Percentiles rank a stretch among this genome's conserved stretches.
Evolutionary conservation across 2,797 vertebrate genomes (phyloP).

Genomic region (Mus caroli): DNA sequence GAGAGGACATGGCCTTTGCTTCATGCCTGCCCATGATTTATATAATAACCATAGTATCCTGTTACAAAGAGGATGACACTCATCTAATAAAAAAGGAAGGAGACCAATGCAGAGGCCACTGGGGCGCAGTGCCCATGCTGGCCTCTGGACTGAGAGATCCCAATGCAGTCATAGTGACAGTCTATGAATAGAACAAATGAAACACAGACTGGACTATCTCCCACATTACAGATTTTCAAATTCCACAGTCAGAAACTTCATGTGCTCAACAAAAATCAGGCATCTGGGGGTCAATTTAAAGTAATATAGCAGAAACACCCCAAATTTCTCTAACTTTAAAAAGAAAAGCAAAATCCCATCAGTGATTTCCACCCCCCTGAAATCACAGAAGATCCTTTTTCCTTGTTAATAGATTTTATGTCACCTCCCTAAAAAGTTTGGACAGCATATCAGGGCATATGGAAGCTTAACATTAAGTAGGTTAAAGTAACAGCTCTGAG

Average conservation of each 20-base stretch:
- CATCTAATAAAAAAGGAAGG: conserved; percentile 40
- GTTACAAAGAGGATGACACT: conserved; percentile 53
- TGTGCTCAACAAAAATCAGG: background rate
- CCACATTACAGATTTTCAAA: background rate
- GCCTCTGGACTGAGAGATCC: background rate
- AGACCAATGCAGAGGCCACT: conserved; percentile 31
- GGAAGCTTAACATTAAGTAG: background rate
- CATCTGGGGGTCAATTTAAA: background rate
- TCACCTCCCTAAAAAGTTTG: conserved; percentile 22
- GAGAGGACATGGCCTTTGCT: background rate
- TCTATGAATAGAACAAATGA: conserved; percentile 6
- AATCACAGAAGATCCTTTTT: conserved; percentile 11
- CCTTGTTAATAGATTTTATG: background rate
- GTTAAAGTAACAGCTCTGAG: background rate
- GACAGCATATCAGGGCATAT: conserved; percentile 5
- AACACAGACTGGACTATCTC: background rate
- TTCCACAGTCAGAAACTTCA: background rate
- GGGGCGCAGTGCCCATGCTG: background rate
- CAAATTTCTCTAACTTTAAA: background rate
- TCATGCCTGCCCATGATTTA: background rate
- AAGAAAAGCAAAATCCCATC: conserved; percentile 19
- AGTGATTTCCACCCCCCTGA: background rate
- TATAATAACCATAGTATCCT: background rate
- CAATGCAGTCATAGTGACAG: background rate
- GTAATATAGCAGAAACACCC: background rate